Evolutionary conservation across 2,888 invertebrate genomes (phyloP).

Genomic region (Papilio elwesi): DNA sequence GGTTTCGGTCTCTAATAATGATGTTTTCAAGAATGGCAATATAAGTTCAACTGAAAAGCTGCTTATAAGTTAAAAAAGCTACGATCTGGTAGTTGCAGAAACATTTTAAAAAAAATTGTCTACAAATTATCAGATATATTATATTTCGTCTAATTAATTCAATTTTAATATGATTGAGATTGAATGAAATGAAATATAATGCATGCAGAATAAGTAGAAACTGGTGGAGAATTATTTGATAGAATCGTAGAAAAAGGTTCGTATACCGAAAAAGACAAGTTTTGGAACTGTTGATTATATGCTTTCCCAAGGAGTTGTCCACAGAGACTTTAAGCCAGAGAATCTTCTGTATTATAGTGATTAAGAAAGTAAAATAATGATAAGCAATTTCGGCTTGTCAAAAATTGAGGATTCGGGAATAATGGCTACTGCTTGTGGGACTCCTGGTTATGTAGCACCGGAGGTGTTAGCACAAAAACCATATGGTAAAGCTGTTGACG

Average conservation of each 20-base stretch:
- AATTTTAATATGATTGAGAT: too few relatives aligned
- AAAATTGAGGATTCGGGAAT: conserved; percentile 99
- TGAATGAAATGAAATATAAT: too few relatives aligned
- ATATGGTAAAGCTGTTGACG: conserved; percentile 99
- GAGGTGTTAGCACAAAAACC: conserved; percentile 99
- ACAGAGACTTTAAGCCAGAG: conserved; percentile 98
- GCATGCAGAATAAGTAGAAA: too few relatives aligned
- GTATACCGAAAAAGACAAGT: conserved; percentile 99
- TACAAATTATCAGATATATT: too few relatives aligned
- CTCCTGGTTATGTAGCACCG: conserved; percentile 99
- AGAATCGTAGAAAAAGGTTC: conserved; percentile 99
- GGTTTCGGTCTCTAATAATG: too few relatives aligned
- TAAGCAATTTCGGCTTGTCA: conserved; percentile 99
- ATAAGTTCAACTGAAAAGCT: too few relatives aligned
- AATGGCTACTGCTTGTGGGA: conserved; percentile 99
- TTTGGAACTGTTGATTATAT: conserved; percentile 98
- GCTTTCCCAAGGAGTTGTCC: conserved; percentile 99
- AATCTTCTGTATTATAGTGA: conserved; percentile 99
- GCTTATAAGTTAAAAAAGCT: too few relatives aligned
- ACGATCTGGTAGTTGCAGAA: too few relatives aligned
- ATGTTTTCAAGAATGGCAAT: too few relatives aligned
- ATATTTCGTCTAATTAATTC: too few relatives aligned
- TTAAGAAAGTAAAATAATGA: conserved; percentile 99
- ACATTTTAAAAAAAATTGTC: too few relatives aligned
- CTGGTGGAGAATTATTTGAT: conserved; percentile 99